Evolutionary conservation across 2,888 invertebrate species (phyloP).

Genomic region (Desoria tigrina): DNA sequence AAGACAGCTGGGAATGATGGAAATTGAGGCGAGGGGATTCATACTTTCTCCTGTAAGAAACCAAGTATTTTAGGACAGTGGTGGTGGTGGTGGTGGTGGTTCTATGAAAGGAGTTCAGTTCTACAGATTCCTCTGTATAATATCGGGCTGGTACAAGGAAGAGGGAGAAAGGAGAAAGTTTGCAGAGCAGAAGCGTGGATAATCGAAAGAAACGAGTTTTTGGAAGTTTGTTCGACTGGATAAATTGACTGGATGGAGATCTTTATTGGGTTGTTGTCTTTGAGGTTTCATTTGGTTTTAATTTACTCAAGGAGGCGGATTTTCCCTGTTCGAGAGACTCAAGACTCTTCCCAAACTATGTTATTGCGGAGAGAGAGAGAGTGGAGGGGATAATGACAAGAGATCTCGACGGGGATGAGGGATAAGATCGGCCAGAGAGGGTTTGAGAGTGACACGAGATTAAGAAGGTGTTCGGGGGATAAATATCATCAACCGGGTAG

Average conservation of each 20-base stretch:
- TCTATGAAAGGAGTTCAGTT: too few relatives aligned
- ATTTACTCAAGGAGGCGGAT: neutral
- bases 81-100: too few relatives aligned
- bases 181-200: constrained; percentile 14
- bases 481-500: too few relatives aligned
- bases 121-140: too few relatives aligned
- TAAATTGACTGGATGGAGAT: constrained; percentile 8
- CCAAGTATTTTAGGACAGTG: too few relatives aligned
- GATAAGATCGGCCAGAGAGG: neutral
- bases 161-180: neutral
- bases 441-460: neutral
- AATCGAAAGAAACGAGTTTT: constrained; percentile 21
- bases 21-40: neutral
- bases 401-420: neutral
- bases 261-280: constrained; percentile 8
- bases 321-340: too few relatives aligned
- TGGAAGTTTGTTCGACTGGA: constrained; percentile 12
- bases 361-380: too few relatives aligned
- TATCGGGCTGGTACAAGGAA: neutral
- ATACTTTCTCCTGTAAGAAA: neutral
- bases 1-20: constrained; percentile 5
- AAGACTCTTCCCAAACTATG: too few relatives aligned
- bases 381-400: neutral
- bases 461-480: neutral
- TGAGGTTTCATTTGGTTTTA: constrained; percentile 11